Conservation (phyloP, 2,888 invertebrate species). For the Scelioninae gen. 1 region DNA sequence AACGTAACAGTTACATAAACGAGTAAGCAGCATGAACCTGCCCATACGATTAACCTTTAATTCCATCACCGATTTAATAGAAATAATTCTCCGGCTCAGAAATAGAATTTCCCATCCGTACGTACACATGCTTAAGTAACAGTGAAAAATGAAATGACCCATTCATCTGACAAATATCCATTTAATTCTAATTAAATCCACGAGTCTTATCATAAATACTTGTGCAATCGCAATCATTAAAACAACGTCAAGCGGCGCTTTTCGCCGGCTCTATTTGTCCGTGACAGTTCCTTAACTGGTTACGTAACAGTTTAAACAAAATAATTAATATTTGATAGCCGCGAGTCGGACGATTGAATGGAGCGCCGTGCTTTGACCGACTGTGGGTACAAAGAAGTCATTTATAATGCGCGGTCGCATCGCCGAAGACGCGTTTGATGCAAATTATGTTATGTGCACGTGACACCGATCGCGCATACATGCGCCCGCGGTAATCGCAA, state of each 20-base stretch:
- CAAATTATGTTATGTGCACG: slow-evolving; percentile 29
- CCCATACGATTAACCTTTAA: slow-evolving; percentile 64
- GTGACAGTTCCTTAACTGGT: slow-evolving; percentile 52
- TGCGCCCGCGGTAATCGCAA: slow-evolving; percentile 57
- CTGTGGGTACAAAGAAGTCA: slow-evolving; percentile 45
- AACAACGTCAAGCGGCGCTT: slow-evolving; percentile 20
- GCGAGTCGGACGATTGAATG: slow-evolving; percentile 54
- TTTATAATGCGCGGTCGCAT: slow-evolving; percentile 52
- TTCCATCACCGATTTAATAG: slow-evolving; percentile 52
- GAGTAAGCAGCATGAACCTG: no score
- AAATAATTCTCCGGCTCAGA: slow-evolving; percentile 34
- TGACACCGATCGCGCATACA: slow-evolving; percentile 56
- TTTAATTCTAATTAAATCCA: slow-evolving; percentile 38
- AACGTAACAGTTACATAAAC: no score
- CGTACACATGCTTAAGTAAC: background rate
- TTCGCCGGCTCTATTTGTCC: slow-evolving; percentile 21
- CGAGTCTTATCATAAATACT: slow-evolving; percentile 33
- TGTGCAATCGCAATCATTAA: slow-evolving; percentile 17
- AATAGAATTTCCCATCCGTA: slow-evolving; percentile 13
- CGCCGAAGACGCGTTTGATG: slow-evolving; percentile 55
- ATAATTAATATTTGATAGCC: slow-evolving; percentile 63
- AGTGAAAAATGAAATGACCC: background rate
- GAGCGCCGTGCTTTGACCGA: slow-evolving; percentile 25
- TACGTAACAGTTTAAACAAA: slow-evolving; percentile 57
- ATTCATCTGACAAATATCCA: slow-evolving; percentile 23